Conservation (phyloP, 1,140 invertebrate genomes). For the Hyposmocoma kahamanoa region DNA sequence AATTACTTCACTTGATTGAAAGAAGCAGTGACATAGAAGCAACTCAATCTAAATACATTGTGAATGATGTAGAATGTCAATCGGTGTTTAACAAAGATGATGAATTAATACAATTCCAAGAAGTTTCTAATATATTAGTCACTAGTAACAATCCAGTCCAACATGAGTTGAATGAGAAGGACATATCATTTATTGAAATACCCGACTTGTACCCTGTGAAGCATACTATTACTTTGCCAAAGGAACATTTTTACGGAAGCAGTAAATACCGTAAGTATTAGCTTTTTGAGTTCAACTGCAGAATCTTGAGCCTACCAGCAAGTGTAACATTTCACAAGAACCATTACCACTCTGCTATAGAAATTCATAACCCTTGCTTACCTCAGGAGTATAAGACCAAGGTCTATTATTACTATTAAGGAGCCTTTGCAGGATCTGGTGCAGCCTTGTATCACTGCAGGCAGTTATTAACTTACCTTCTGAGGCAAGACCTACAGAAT, state of each 20-base stretch:
- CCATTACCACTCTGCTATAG: no score
- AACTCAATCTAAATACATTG: conserved; percentile 71
- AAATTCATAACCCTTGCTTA: conserved; percentile 8
- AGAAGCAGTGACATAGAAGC: conserved; percentile 73
- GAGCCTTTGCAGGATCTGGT: no score
- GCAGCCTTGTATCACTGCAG: no score
- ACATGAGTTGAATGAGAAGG: conserved; percentile 67
- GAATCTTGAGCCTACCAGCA: no score
- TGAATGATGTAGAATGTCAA: conserved; percentile 75
- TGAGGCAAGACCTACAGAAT: no score
- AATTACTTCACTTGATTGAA: conserved; percentile 82
- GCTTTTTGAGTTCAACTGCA: no score
- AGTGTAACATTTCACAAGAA: no score
- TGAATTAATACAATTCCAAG: conserved; percentile 78
- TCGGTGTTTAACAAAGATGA: conserved; percentile 76
- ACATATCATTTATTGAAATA: conserved; percentile 66
- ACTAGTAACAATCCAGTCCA: conserved; percentile 76
- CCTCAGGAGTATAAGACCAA: no score
- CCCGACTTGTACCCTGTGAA: conserved; percentile 84
- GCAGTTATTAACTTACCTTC: no score
- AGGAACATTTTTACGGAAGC: conserved; percentile 78
- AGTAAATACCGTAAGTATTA: conserved; percentile 82
- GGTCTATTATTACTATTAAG: no score
- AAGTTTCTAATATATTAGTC: conserved; percentile 78
- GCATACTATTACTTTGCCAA: conserved; percentile 78